Evolutionary conservation across 2,888 invertebrate genomes (phyloP).

Genomic region (Andricus quercusramuli): DNA sequence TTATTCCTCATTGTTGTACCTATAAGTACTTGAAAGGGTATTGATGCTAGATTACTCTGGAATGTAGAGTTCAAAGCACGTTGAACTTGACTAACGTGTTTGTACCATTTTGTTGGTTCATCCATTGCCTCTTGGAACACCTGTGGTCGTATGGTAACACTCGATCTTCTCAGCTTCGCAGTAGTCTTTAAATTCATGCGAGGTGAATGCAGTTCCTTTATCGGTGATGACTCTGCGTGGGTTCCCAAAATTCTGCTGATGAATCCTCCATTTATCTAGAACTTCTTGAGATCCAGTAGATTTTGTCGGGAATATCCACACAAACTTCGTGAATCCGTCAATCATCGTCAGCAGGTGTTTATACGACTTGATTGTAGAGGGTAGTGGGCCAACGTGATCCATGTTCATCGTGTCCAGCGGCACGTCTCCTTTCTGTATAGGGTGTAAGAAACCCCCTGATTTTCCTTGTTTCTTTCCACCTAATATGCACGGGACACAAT

Average conservation of each 20-base stretch:
- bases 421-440: conserved; percentile 26
- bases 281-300: conserved; percentile 43
- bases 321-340: too few relatives aligned
- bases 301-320: conserved; percentile 39
- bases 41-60: too few relatives aligned
- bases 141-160: too few relatives aligned
- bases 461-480: conserved; percentile 43
- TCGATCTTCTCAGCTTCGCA: too few relatives aligned
- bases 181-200: too few relatives aligned
- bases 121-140: too few relatives aligned
- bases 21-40: too few relatives aligned
- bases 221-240: conserved; percentile 69
- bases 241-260: conserved; percentile 71
- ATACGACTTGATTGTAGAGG: conserved; percentile 46
- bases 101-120: too few relatives aligned
- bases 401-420: conserved; percentile 46
- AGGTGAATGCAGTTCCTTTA: background rate
- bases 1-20: too few relatives aligned
- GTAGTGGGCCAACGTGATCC: conserved; percentile 49
- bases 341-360: conserved; percentile 40
- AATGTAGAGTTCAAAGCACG: too few relatives aligned
- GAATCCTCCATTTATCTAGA: conserved; percentile 62
- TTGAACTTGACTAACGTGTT: too few relatives aligned
- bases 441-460: conserved; percentile 44
- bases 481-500: too few relatives aligned